Evolutionary conservation across 2,888 invertebrate genomes (phyloP), one percentile per base, ranked within the genome.

Genomic region (Drosophila mimica): DNA sequence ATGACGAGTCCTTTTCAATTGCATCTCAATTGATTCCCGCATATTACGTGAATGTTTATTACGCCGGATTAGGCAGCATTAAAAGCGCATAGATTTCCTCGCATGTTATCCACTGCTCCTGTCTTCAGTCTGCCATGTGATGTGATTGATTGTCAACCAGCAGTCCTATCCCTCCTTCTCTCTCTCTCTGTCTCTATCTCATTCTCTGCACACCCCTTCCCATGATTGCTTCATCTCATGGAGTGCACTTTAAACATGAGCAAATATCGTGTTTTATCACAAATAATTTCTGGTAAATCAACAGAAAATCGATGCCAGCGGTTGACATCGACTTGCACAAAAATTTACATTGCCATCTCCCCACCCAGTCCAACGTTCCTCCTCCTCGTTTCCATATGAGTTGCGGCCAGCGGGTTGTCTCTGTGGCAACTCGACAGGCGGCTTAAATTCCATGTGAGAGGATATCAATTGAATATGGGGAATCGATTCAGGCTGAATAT

Each of bases 241-340:
- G 56, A 88, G 89, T 83, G 84, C 86, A 89, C 91, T 91, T 85
- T 77, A 80, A 92, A 80, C 85, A 91, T 89, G 88, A 82, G 82
- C 89, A 90, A 91, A 91, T 90, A 91, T 70, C 92, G 92, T 92
- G 92, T 91, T 92, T 93, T 92, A 92, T 92, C 92, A 83, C 92
- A 89, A 89, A 91, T 89, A 88, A 92, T 91, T 90, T 86, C 85
- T 87, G 88, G 88, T 88, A 92, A 92, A 91, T 88, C 91, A 90
- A 91, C 83, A 80, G 76, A 79, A 90, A 89, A 91, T 91, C 91
- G 90, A 91, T 91, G 84, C 40, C 76, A 76, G 36, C 63, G 67
- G 74, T 77, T 74, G 75, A 71, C 75, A 82, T 62, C 52, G 54
- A 69, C 57, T 57, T 31, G 38, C 31, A 33, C 63, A 80, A 60